Conservation (phyloP, 2,797 vertebrate species). For the Trachurus trachurus region DNA sequence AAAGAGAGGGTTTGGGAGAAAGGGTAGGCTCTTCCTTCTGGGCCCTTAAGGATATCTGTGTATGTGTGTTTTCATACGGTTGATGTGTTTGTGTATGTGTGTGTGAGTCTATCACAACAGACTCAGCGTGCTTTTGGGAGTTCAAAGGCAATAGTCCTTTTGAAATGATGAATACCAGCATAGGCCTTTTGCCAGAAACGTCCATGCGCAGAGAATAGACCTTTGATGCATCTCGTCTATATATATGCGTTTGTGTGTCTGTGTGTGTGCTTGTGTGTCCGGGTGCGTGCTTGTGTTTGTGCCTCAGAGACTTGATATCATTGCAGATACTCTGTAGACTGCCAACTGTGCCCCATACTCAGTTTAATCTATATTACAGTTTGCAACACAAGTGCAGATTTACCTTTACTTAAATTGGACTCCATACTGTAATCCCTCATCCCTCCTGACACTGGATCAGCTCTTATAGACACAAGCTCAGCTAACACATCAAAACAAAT, state of each 20-base stretch:
- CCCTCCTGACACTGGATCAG: conserved; percentile 2
- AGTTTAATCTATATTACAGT: not conserved
- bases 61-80: conserved; percentile 45
- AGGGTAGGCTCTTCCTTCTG: conserved; percentile 46
- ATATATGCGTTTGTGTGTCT: not conserved
- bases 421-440: not conserved
- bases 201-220: conserved; percentile 45
- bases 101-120: conserved; percentile 59
- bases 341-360: not conserved
- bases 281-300: not conserved
- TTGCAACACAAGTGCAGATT: not conserved
- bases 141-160: conserved; percentile 78
- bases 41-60: conserved; percentile 56
- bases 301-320: conserved; percentile 17
- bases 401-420: not conserved
- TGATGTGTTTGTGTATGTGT: conserved; percentile 37
- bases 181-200: conserved; percentile 57
- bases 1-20: conserved; percentile 57
- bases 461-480: not conserved
- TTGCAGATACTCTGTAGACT: conserved; percentile 11
- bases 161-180: conserved; percentile 76
- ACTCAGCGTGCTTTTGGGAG: conserved; percentile 61
- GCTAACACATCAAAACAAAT: conserved; percentile 8
- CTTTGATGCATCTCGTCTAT: conserved; percentile 55
- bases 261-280: not conserved